Evolutionary conservation across 2,888 invertebrate genomes (phyloP).

Genomic region (Hirudinaria manillensis): DNA sequence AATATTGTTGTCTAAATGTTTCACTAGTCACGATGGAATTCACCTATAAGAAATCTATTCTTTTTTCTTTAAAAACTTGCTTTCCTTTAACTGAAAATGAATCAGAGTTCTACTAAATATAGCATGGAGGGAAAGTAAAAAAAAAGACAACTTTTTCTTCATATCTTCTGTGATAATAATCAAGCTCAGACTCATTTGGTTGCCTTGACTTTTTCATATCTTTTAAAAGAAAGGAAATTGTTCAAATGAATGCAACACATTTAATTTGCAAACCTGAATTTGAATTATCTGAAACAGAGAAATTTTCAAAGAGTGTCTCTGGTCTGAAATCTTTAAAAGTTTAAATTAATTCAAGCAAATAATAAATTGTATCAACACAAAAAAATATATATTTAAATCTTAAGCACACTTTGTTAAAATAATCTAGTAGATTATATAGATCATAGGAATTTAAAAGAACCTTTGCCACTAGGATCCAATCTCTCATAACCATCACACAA

Average conservation of each 20-base stretch:
- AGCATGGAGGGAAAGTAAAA: neutral
- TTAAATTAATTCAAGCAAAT: neutral
- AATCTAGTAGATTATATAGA: neutral
- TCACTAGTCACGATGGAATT: no score
- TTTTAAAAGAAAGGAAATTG: constrained; percentile 22
- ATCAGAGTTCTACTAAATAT: neutral
- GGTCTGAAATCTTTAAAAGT: constrained; percentile 47
- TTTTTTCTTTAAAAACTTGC: neutral
- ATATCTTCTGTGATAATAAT: constrained; percentile 52
- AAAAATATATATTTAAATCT: no score
- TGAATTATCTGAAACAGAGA: no score
- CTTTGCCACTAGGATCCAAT: constrained; percentile 53
- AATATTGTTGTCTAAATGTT: no score
- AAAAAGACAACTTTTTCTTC: constrained; percentile 45
- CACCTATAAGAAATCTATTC: neutral
- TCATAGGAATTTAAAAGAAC: constrained; percentile 38
- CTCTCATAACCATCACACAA: constrained; percentile 53
- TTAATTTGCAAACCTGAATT: no score
- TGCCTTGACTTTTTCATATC: neutral
- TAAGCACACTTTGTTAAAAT: neutral
- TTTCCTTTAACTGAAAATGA: neutral
- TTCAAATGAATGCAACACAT: neutral
- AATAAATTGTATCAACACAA: no score
- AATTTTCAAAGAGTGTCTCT: constrained; percentile 27
- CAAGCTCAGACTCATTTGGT: constrained; percentile 53